These are phyloP conservation scores for Euspilapteryx auroguttella DNA, from an alignment of 2,888 invertebrate genomes.

Conservation along the genomic window DNA sequence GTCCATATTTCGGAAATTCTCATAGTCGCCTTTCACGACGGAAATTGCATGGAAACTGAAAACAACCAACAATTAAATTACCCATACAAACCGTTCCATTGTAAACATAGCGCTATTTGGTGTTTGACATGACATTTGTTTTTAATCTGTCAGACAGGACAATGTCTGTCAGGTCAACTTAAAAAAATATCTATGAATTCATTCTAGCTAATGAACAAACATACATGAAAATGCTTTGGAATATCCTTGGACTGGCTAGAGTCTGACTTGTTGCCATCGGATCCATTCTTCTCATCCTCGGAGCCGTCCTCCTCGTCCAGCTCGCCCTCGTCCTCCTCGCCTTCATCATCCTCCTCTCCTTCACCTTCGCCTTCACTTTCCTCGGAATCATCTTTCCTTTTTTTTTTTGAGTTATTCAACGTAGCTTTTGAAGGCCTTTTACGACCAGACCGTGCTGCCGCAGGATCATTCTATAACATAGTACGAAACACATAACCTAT, in stretches of 20 bases:
- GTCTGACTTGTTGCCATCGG: slow-evolving; percentile 55
- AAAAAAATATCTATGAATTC: no score
- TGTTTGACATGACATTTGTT: no score
- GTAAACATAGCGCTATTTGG: no score
- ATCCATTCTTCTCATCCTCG: slow-evolving; percentile 55
- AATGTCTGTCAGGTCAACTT: no score
- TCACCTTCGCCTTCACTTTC: slow-evolving; percentile 45
- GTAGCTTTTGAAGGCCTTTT: slow-evolving; percentile 32
- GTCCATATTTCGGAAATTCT: no score
- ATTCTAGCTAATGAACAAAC: no score
- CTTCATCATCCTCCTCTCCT: slow-evolving; percentile 36
- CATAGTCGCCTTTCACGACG: no score
- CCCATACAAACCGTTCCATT: no score
- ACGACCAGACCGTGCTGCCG: slow-evolving; percentile 24
- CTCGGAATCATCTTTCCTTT: slow-evolving; percentile 47
- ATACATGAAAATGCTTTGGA: slow-evolving; percentile 59
- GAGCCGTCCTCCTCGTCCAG: slow-evolving; percentile 52
- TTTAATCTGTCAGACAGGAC: no score
- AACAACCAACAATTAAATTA: no score
- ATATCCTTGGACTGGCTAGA: slow-evolving; percentile 58
- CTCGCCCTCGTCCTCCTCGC: slow-evolving; percentile 47
- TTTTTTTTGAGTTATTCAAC: slow-evolving; percentile 44
- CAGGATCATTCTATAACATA: slow-evolving; percentile 28
- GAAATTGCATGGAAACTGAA: no score
- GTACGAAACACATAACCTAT: no score